phyloP scores from a whole-genome alignment of 2,797 vertebrate species.

The Danio jaintianensis region DNA sequence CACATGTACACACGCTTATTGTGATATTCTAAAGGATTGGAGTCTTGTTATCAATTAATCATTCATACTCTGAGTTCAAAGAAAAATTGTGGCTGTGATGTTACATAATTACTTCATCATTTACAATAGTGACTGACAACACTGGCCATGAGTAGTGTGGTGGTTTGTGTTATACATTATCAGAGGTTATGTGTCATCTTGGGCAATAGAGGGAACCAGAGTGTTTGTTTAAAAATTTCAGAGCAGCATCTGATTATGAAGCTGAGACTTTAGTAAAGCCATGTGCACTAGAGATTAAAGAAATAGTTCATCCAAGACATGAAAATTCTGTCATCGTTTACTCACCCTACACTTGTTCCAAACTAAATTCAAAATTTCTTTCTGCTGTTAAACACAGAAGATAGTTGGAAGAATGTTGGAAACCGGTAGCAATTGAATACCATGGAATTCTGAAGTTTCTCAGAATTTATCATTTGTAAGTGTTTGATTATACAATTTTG shows the following conservation, averaged over 20 bases:
- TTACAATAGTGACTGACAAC: constrained; percentile 31
- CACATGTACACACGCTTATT: background rate
- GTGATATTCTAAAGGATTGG: constrained; percentile 34
- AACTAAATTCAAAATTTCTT: too few species aligned
- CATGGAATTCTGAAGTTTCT: too few species aligned
- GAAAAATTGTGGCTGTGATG: constrained; percentile 41
- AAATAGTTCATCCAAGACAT: background rate
- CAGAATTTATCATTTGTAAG: too few species aligned
- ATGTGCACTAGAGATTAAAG: background rate
- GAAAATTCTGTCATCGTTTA: too few species aligned
- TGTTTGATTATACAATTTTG: too few species aligned
- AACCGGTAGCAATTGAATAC: too few species aligned
- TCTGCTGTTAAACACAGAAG: too few species aligned
- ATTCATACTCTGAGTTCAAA: constrained; percentile 32
- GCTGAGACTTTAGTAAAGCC: background rate
- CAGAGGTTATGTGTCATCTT: background rate
- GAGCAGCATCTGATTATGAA: background rate
- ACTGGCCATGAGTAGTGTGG: constrained; percentile 17
- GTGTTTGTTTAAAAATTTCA: constrained; percentile 13
- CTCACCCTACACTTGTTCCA: too few species aligned
- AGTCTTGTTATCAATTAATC: constrained; percentile 59
- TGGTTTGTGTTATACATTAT: constrained; percentile 1
- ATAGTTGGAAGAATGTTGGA: too few species aligned
- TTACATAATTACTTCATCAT: constrained; percentile 27
- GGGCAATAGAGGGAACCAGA: constrained; percentile 55